Conservation (phyloP, 2,797 vertebrate genomes). For the Uromys caudimaculatus region DNA sequence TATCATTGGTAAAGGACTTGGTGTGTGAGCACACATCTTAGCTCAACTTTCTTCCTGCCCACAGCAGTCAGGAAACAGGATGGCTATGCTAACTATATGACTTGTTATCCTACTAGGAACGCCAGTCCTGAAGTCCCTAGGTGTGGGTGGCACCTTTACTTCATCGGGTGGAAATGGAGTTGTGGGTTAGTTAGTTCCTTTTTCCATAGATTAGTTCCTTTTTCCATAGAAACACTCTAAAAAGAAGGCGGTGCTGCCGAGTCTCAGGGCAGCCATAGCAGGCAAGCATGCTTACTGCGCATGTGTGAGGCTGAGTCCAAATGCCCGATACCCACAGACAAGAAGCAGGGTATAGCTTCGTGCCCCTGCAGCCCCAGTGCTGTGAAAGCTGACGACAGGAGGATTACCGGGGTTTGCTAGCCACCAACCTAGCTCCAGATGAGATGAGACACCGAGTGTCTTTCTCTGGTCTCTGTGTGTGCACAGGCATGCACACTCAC, state of each 20-base stretch:
- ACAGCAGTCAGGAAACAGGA: neutral
- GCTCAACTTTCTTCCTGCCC: slow-evolving; percentile 6
- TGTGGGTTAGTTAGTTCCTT: too few relatives aligned
- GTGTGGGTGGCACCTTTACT: neutral
- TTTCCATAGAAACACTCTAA: neutral
- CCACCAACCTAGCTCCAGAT: neutral
- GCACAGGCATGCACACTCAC: neutral
- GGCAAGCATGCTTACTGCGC: neutral
- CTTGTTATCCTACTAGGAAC: neutral
- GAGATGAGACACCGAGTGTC: neutral
- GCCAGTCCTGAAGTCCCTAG: neutral
- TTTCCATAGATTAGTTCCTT: neutral
- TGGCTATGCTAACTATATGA: neutral
- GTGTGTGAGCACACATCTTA: neutral
- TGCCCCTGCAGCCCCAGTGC: too few relatives aligned
- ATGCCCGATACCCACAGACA: too few relatives aligned
- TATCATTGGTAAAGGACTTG: neutral
- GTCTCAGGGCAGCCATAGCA: neutral
- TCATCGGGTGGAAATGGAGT: neutral
- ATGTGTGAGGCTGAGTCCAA: neutral
- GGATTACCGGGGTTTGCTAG: neutral
- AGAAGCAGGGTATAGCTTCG: neutral
- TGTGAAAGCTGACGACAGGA: neutral
- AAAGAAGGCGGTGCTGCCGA: neutral
- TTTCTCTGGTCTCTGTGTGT: neutral